Base-by-base conservation (phyloP, 2,888 invertebrate genomes). In the Tiliacea citrago region DNA sequence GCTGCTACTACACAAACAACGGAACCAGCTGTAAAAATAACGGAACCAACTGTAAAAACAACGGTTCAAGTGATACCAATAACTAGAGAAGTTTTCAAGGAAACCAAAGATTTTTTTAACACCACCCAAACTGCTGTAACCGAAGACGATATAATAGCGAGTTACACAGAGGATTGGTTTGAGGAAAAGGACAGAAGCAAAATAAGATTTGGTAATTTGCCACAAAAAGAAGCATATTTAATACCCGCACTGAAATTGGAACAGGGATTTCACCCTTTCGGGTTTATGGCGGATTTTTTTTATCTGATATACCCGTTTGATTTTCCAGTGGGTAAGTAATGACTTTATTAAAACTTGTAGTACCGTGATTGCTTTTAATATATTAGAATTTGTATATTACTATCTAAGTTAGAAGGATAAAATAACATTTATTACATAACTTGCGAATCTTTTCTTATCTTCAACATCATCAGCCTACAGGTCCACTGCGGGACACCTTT, bases 271-370 rank as follows among this genome's bases (percentile, higher is more conserved):
- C 97, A 97, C 90, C 94, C 97, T 84, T 98, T 98, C 91, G 95
- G 96, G 87, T 97, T 97, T 91, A 96, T 98, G 90, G 97, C 97
- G 18, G 92, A 94, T 77, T 97, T 98, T 91, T 97, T 98, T 90
- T 96, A 96, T 84, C 92, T 97, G 89, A 96, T 98, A 89, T 97
- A 97, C 92, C 97, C 97, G 7, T 96, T 97, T 88, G 97, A 97
- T 85, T 97, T 97, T 93, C 97, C 98, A 78, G 92, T 97, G 73
- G 97, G 98, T 98, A 93, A 97, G 96, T 93, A 65, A 66, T 70
- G 12, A 53, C 35, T 72, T 75, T 71, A 68, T 74, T 77, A 71
- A 70, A 61, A 71, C 65, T 68, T 75, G 21, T 72, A 76, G 61
- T 49, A 58, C 21, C 42, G 16, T 68, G 57, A 65, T 74, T 79